These are phyloP conservation scores for Hypercompe scribonia DNA, from an alignment of 2,888 invertebrate species.

Conservation along the genomic window DNA sequence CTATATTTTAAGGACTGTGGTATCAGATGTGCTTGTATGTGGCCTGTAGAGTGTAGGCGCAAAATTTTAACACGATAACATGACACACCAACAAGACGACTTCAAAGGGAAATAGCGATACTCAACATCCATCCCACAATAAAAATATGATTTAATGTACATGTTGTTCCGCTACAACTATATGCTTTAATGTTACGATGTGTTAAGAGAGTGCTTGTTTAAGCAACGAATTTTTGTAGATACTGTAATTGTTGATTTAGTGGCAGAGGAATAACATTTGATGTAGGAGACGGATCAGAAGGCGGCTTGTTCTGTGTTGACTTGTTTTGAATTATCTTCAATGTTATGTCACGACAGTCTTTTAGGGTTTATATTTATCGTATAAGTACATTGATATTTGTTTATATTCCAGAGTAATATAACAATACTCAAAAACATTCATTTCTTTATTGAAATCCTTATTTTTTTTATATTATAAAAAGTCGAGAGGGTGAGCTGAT, in stretches of 20 bases:
- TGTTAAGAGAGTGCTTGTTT: conserved; percentile 16
- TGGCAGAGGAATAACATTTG: background rate
- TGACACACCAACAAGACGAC: conserved; percentile 21
- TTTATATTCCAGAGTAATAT: background rate
- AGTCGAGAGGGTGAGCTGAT: background rate
- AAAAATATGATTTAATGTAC: conserved; percentile 38
- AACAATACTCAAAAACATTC: background rate
- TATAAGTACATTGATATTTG: background rate
- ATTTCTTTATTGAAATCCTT: background rate
- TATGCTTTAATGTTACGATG: conserved; percentile 19
- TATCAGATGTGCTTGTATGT: background rate
- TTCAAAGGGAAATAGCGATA: conserved; percentile 35
- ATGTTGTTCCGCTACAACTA: conserved; percentile 24
- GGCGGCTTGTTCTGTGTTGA: background rate
- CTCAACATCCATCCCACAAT: conserved; percentile 25
- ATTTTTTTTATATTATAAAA: background rate
- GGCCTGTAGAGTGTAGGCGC: conserved; percentile 7
- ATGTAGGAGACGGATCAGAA: background rate
- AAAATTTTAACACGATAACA: conserved; percentile 15
- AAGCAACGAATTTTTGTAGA: conserved; percentile 10
- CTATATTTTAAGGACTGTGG: too few species aligned
- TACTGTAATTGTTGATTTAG: conserved; percentile 25
- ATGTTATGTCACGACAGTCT: background rate
- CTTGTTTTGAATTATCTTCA: background rate
- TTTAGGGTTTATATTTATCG: background rate